A percentile compares a stretch with the other conserved stretches of the same genome.
These are phyloP conservation scores for Tinea semifulvella DNA, from an alignment of 2,888 invertebrate species.

Conservation along the genomic window DNA sequence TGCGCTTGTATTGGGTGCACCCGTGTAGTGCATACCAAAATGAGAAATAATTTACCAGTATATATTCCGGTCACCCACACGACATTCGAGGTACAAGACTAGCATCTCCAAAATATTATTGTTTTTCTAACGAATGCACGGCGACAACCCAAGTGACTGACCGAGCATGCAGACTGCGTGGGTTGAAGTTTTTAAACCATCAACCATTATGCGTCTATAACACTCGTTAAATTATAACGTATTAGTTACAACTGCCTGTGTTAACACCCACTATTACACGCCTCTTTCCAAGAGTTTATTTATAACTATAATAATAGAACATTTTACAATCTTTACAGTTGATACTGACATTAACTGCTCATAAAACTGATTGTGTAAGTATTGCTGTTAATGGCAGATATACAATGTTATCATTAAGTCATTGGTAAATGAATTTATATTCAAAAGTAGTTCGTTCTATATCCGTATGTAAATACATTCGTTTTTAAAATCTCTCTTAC, in stretches of 20 bases:
- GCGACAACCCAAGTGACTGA: conserved; percentile 10
- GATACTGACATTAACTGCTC: too few relatives aligned
- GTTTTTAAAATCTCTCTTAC: too few relatives aligned
- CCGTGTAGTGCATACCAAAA: conserved; percentile 13
- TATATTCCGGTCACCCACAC: conserved; percentile 16
- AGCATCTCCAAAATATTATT: conserved; percentile 16
- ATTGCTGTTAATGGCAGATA: neutral
- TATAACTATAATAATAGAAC: too few relatives aligned
- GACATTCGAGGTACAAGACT: conserved; percentile 13
- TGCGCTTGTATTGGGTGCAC: conserved; percentile 5
- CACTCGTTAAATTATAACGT: too few relatives aligned
- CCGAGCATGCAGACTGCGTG: conserved; percentile 8
- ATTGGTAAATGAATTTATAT: neutral
- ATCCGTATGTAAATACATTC: too few relatives aligned
- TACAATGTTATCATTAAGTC: neutral
- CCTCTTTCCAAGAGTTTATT: too few relatives aligned
- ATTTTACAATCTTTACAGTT: too few relatives aligned
- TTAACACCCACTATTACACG: too few relatives aligned
- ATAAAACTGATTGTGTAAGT: neutral
- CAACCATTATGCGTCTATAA: neutral
- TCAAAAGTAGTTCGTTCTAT: too few relatives aligned
- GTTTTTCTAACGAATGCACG: conserved; percentile 16
- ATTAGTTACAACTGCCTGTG: too few relatives aligned
- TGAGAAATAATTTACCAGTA: conserved; percentile 1
- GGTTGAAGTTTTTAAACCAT: neutral